Evolutionary conservation across 53 echinoderm and acorn worm genomes (phyloP).

Genomic region (Patiria pectinifera): DNA sequence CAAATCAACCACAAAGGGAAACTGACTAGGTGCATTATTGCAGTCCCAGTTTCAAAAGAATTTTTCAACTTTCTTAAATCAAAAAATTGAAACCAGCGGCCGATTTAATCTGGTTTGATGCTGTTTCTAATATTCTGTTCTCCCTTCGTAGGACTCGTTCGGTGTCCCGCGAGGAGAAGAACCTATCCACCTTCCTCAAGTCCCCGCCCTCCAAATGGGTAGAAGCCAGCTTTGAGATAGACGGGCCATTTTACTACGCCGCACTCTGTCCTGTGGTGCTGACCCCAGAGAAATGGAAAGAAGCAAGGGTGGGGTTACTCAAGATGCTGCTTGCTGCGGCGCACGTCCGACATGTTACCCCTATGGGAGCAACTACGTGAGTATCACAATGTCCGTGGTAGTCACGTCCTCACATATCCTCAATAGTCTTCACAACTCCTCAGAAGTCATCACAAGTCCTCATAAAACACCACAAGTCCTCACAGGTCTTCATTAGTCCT

Average conservation of each 20-base stretch:
- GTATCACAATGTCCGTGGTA: neutral
- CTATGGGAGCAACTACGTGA: conserved; percentile 86
- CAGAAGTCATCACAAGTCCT: too few relatives aligned
- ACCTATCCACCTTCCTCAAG: conserved; percentile 80
- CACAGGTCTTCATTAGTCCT: too few relatives aligned
- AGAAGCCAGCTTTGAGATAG: conserved; percentile 92
- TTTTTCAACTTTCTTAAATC: too few relatives aligned
- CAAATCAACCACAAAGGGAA: too few relatives aligned
- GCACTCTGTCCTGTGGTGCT: conserved; percentile 78
- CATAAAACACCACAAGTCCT: too few relatives aligned
- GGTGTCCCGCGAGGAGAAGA: conserved; percentile 96
- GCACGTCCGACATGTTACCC: conserved; percentile 82
- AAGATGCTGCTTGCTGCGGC: conserved; percentile 79
- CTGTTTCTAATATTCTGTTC: neutral
- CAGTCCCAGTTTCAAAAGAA: too few relatives aligned
- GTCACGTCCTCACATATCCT: neutral
- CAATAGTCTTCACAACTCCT: too few relatives aligned
- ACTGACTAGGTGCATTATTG: too few relatives aligned
- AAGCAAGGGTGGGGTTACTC: conserved; percentile 73
- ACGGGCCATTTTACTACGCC: conserved; percentile 88
- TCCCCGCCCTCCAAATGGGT: conserved; percentile 89
- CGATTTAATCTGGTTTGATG: neutral
- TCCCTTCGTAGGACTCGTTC: conserved; percentile 83
- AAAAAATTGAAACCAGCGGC: too few relatives aligned
- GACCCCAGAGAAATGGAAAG: conserved; percentile 87